Percentiles rank a stretch among this genome's conserved stretches.
These are phyloP conservation scores for Cebidichthys violaceus DNA, from an alignment of 2,113 vertebrate species.

Conservation along the genomic window DNA sequence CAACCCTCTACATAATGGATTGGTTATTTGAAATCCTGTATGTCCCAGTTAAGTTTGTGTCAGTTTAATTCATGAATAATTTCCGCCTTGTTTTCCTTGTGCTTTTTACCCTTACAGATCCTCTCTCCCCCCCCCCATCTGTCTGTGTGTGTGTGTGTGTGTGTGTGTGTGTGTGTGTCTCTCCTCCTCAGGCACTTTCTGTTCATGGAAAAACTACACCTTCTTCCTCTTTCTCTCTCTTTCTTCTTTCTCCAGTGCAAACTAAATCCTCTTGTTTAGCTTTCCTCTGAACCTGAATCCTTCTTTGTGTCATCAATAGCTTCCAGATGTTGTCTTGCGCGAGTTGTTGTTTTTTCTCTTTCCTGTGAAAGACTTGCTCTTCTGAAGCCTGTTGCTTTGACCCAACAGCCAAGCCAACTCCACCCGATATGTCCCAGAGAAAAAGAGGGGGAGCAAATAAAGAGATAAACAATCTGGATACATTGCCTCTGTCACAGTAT, in stretches of 20 bases:
- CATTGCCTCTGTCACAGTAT: not conserved
- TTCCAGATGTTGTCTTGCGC: slow-evolving; percentile 25
- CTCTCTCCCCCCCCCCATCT: not conserved
- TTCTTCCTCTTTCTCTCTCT: slow-evolving; percentile 4
- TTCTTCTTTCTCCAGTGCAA: slow-evolving; percentile 25
- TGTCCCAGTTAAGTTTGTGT: slow-evolving; percentile 68
- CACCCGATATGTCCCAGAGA: not conserved
- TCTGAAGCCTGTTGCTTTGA: slow-evolving; percentile 28
- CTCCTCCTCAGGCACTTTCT: slow-evolving; percentile 29
- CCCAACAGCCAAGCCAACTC: slow-evolving; percentile 26
- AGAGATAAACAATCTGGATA: slow-evolving; percentile 32
- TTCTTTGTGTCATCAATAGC: slow-evolving; percentile 18
- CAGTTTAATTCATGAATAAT: slow-evolving; percentile 74
- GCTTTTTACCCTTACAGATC: slow-evolving; percentile 39
- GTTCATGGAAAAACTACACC: slow-evolving; percentile 33
- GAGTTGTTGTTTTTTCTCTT: not conserved
- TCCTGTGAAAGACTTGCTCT: slow-evolving; percentile 20
- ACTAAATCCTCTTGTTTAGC: slow-evolving; percentile 35
- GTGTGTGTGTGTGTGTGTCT: not conserved
- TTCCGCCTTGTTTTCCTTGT: slow-evolving; percentile 61
- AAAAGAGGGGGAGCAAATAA: not conserved
- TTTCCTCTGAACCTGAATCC: slow-evolving; percentile 34
- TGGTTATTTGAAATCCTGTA: slow-evolving; percentile 66
- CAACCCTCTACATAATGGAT: slow-evolving; percentile 67
- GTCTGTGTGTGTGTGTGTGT: not conserved